Evolutionary conservation across 2,113 vertebrate species (phyloP).

Genomic region (Megaleporinus macrocephalus): DNA sequence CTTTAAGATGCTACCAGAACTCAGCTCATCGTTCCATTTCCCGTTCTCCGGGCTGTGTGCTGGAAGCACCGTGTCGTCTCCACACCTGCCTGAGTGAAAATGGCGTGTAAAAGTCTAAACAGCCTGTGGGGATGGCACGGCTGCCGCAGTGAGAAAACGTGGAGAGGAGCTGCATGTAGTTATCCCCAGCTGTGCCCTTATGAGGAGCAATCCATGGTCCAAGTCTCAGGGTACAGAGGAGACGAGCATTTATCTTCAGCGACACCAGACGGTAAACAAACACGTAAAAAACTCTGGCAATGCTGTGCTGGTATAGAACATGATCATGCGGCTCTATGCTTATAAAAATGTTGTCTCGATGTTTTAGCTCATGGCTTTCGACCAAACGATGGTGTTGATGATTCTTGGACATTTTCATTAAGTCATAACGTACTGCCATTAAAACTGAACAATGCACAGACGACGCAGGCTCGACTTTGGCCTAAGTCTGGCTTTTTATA

Average conservation of each 20-base stretch:
- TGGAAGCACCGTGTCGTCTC: background rate
- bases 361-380: background rate
- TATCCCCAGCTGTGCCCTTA: slow-evolving; percentile 25
- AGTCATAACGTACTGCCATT: background rate
- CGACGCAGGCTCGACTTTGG: background rate
- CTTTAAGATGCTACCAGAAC: slow-evolving; percentile 2
- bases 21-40: background rate
- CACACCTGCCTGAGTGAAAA: background rate
- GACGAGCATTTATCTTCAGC: slow-evolving; percentile 22
- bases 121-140: background rate
- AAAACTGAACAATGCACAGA: background rate
- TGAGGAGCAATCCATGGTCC: slow-evolving; percentile 6
- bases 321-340: background rate
- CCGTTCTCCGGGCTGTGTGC: background rate
- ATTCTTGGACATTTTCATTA: background rate
- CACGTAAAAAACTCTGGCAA: slow-evolving; percentile 34
- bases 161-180: slow-evolving; percentile 4
- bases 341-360: background rate
- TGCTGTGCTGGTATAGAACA: background rate
- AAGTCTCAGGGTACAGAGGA: slow-evolving; percentile 18
- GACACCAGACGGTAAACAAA: slow-evolving; percentile 40
- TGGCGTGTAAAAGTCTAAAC: background rate
- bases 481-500: background rate
- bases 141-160: background rate
- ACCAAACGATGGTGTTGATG: background rate